Evolutionary conservation across 2,888 invertebrate species (phyloP).

Genomic region (Ochropleura leucogaster): DNA sequence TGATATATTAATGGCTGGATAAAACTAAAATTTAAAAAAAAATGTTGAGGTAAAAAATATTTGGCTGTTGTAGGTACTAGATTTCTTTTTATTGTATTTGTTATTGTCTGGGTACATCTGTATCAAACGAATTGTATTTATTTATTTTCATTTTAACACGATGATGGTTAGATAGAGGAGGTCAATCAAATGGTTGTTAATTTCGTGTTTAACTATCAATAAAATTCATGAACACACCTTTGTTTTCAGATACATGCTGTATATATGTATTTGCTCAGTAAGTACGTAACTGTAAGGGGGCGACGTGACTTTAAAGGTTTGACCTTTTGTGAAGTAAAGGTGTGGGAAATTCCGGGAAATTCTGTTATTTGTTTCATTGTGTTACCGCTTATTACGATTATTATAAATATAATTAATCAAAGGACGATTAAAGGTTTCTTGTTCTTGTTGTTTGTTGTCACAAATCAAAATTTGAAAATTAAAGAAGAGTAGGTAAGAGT

Average conservation of each 20-base stretch:
- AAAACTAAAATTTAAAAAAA: too few species aligned
- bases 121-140: too few species aligned
- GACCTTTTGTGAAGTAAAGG: constrained; percentile 11
- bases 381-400: neutral
- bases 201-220: too few species aligned
- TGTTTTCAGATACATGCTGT: neutral
- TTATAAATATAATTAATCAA: constrained; percentile 6
- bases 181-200: neutral
- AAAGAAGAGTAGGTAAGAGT: too few species aligned
- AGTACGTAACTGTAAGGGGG: neutral
- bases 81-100: too few species aligned
- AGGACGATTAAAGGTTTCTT: neutral
- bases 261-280: neutral
- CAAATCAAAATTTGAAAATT: neutral
- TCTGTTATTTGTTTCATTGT: neutral
- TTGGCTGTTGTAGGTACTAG: too few species aligned
- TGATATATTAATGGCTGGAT: too few species aligned
- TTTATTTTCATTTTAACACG: too few species aligned
- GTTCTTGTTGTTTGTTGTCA: neutral
- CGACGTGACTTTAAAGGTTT: constrained; percentile 5
- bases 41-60: too few species aligned
- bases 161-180: too few species aligned
- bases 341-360: neutral
- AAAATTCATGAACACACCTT: neutral
- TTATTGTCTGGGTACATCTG: too few species aligned